phyloP scores from a whole-genome alignment of 2,113 vertebrate genomes.

The Indicator maculatus region DNA sequence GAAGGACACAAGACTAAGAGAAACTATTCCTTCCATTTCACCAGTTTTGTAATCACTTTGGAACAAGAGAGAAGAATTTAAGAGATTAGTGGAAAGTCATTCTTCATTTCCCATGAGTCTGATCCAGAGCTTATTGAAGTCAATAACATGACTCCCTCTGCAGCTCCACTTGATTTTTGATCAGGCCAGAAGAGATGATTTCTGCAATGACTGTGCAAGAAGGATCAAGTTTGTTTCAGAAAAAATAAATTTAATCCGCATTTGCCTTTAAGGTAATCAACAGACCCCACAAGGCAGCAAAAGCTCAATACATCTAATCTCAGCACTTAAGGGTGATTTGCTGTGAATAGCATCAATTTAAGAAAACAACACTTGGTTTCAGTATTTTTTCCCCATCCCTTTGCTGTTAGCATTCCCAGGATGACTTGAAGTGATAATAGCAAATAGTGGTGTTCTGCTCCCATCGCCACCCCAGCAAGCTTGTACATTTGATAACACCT shows the following conservation, averaged over 20 bases:
- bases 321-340: neutral
- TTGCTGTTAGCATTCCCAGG: neutral
- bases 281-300: neutral
- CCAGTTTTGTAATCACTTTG: conserved; percentile 38
- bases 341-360: neutral
- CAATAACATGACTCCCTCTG: conserved; percentile 12
- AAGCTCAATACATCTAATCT: neutral
- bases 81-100: conserved; percentile 43
- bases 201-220: neutral
- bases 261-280: neutral
- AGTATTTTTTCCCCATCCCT: neutral
- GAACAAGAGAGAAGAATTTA: conserved; percentile 4
- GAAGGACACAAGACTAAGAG: conserved; percentile 43
- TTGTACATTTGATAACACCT: neutral
- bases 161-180: conserved; percentile 18
- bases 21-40: conserved; percentile 42
- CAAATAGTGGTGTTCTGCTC: neutral
- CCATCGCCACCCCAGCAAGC: neutral
- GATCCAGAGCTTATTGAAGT: conserved; percentile 37
- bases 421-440: neutral
- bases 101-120: conserved; percentile 30
- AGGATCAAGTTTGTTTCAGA: conserved; percentile 10
- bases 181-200: neutral
- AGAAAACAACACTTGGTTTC: conserved; percentile 14
- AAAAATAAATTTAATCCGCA: neutral